These are phyloP conservation scores for Chironomus striatipennis DNA, from an alignment of 1,140 invertebrate genomes.

Conservation along the genomic window DNA sequence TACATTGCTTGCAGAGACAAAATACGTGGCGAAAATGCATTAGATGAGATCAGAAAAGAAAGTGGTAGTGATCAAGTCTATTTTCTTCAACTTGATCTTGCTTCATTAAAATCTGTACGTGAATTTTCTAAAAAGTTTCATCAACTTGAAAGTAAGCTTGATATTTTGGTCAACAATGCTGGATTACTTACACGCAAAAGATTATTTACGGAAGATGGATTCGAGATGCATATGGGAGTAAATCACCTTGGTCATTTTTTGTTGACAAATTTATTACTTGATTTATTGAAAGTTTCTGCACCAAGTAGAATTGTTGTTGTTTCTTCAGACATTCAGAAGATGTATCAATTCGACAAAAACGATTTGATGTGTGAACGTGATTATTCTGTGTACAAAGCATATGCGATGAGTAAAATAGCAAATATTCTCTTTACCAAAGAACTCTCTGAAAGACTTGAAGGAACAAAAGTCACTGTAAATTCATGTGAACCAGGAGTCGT, in stretches of 20 bases:
- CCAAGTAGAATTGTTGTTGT: conserved; percentile 60
- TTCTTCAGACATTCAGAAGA: conserved; percentile 55
- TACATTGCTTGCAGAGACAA: conserved; percentile 66
- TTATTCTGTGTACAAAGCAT: conserved; percentile 45
- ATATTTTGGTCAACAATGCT: conserved; percentile 67
- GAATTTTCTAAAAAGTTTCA: conserved; percentile 41
- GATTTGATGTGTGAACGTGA: conserved; percentile 50
- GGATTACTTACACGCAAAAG: conserved; percentile 47
- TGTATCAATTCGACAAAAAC: conserved; percentile 52
- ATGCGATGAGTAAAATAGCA: conserved; percentile 60
- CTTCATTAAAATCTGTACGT: conserved; percentile 39
- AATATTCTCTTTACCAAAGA: conserved; percentile 57
- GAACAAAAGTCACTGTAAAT: conserved; percentile 48
- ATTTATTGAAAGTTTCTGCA: conserved; percentile 45
- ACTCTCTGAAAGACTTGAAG: conserved; percentile 47
- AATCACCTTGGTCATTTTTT: conserved; percentile 65
- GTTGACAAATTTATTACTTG: conserved; percentile 58
- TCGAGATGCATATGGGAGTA: conserved; percentile 56
- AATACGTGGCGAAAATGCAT: conserved; percentile 44
- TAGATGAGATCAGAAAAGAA: conserved; percentile 34
- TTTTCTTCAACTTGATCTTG: conserved; percentile 35
- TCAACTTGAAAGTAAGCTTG: conserved; percentile 45
- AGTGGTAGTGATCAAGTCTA: conserved; percentile 35
- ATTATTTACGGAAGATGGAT: conserved; percentile 48
- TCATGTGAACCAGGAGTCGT: conserved; percentile 51